Evolutionary conservation across 1,140 invertebrate genomes (phyloP).

Genomic region (Hylaeus anthracinus): DNA sequence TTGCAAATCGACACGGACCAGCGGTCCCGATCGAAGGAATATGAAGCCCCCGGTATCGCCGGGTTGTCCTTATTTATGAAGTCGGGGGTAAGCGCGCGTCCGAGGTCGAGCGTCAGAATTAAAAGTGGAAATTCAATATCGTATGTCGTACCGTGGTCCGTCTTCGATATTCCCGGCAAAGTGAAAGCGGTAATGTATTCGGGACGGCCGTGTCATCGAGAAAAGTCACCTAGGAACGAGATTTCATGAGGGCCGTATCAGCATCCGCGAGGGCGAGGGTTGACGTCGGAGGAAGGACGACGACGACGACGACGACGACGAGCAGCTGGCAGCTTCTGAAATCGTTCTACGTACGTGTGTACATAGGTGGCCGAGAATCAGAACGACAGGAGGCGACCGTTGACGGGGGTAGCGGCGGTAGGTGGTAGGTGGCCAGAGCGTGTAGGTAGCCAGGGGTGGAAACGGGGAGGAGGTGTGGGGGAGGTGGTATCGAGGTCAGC

Average conservation of each 20-base stretch:
- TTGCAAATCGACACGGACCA: slow-evolving; percentile 13
- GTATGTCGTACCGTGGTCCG: slow-evolving; percentile 29
- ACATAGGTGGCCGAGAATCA: slow-evolving; percentile 61
- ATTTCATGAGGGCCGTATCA: slow-evolving; percentile 45
- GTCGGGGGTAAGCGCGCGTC: slow-evolving; percentile 21
- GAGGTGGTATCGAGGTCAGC: slow-evolving; percentile 77
- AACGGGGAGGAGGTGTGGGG: slow-evolving; percentile 11
- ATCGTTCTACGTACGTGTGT: slow-evolving; percentile 52
- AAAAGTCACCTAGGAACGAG: slow-evolving; percentile 47
- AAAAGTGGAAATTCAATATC: slow-evolving; percentile 53
- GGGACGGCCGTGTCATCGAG: slow-evolving; percentile 42
- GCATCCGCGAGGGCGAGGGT: slow-evolving; percentile 9
- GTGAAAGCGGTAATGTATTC: slow-evolving; percentile 48
- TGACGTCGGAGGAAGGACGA: not conserved
- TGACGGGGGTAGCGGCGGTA: slow-evolving; percentile 35
- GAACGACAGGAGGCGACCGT: slow-evolving; percentile 52
- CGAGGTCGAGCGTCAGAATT: slow-evolving; percentile 11
- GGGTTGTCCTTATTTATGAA: slow-evolving; percentile 47
- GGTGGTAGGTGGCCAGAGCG: not conserved
- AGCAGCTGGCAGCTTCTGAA: slow-evolving; percentile 49
- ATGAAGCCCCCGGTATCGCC: slow-evolving; percentile 14
- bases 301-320: not conserved
- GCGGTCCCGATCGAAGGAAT: slow-evolving; percentile 16
- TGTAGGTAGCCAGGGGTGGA: not conserved
- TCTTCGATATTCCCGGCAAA: slow-evolving; percentile 51